These are phyloP conservation scores for Notamacropus eugenii DNA, from an alignment of 2,797 vertebrate species.

Conservation along the genomic window DNA sequence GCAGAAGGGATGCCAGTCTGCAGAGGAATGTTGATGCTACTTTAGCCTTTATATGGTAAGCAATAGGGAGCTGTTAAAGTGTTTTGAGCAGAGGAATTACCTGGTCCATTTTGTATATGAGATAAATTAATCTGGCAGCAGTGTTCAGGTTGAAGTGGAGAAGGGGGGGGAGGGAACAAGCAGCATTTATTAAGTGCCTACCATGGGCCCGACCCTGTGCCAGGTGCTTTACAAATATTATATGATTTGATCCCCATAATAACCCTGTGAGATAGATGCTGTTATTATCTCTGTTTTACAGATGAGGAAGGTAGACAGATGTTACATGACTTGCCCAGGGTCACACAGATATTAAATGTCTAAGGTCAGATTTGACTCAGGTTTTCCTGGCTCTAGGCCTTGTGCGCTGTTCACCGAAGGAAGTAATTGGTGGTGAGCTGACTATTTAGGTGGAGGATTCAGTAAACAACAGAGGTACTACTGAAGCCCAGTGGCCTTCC, in stretches of 20 bases:
- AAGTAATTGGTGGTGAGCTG: not conserved
- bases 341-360: not conserved
- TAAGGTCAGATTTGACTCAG: not conserved
- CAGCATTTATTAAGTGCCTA: not conserved
- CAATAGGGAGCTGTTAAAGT: not conserved
- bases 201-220: not conserved
- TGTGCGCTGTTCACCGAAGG: not conserved
- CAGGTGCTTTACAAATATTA: not conserved
- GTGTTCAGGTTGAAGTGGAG: not conserved
- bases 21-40: not conserved
- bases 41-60: not conserved
- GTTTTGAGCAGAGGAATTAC: not conserved
- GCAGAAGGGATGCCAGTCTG: not conserved
- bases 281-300: not conserved
- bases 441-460: not conserved
- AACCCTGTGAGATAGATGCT: not conserved
- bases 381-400: not conserved
- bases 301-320: not conserved
- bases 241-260: not conserved
- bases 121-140: not conserved
- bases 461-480: not conserved
- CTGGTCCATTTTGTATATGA: not conserved
- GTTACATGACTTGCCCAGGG: not conserved
- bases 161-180: not conserved
- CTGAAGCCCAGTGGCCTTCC: not conserved